Evolutionary conservation across 2,113 vertebrate genomes (phyloP).

Genomic region (Rissa tridactyla): DNA sequence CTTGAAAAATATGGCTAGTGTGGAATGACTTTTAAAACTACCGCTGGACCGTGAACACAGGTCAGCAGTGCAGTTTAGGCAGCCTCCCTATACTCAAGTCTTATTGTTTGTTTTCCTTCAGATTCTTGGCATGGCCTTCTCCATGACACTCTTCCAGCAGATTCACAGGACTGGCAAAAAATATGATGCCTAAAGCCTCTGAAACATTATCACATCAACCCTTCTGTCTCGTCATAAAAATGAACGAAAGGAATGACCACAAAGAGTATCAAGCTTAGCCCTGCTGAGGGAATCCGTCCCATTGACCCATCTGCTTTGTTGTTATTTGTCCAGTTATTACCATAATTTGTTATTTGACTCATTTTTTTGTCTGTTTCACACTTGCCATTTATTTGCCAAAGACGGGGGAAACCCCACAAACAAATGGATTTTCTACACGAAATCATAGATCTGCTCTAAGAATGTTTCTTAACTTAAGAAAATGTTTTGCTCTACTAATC

Average conservation of each 20-base stretch:
- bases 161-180: conserved; percentile 98
- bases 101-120: conserved; percentile 68
- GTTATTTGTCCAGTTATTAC: conserved; percentile 41
- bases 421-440: conserved; percentile 50
- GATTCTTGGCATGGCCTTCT: conserved; percentile 99
- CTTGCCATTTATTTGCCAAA: conserved; percentile 88
- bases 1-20: not conserved
- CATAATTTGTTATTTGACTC: conserved; percentile 70
- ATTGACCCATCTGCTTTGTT: not conserved
- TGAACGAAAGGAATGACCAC: not conserved
- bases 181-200: conserved; percentile 87
- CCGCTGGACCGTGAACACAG: not conserved
- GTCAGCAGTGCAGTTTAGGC: not conserved
- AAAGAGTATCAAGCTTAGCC: conserved; percentile 22
- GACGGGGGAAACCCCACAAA: conserved; percentile 63
- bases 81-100: not conserved
- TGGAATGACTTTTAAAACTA: not conserved
- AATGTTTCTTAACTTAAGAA: conserved; percentile 74
- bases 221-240: conserved; percentile 41
- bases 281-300: conserved; percentile 43
- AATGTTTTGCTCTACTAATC: conserved; percentile 57
- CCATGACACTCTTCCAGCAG: conserved; percentile 98
- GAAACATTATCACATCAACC: conserved; percentile 23
- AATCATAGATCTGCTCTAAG: conserved; percentile 46
- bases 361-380: conserved; percentile 64